Base-by-base conservation (phyloP, 92 coral and sea anemone genomes). In the Pocillopora grandis region DNA sequence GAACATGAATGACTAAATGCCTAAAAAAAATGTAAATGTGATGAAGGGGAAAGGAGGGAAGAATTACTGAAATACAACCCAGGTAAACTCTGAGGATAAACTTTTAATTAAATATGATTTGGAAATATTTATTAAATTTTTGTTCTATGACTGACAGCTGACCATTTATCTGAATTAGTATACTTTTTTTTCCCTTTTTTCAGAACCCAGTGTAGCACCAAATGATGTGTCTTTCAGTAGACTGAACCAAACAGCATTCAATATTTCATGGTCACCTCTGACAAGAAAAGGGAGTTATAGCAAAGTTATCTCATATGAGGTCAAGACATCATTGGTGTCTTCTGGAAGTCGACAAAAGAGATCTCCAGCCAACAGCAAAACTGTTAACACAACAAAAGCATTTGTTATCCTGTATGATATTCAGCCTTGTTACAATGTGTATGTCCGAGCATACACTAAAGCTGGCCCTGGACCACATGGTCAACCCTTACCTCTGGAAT, bases 211-310 rank as follows among this genome's bases (percentile, higher is more conserved):
- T 10, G 62, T 80, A 56, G 76, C 48, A 20, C 84, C 84, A 49
- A 64, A 56, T 2, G 31, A 27, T 48, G 49, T 80, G 14, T 52
- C 27, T 11, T 31, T 80, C 2, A 19, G 13, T 27, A n/a, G 13
- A 68, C 20, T 80, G 21, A 80, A 80, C n/a, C 21, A 66, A n/a
- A 80, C 84, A n/a, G 58, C 76, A 3, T 66, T 42, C 16, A 80
- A 80, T n/a, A 42, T 80, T 14, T 80, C 84, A 20, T 80, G 84
- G 84, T 23, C 20, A 17, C 76, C 73, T 52, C 37, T 80, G 15
- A 55, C 65, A 58, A 80, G 75, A 23, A 64, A 66, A 13, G 33
- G 66, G 48, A 80, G 84, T 56, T 5, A 80, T 66, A 63, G 84
- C 49, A 80, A n/a, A 52, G 58, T 80, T 66, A 68, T 66, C n/a